These are phyloP conservation scores for Sarcophaga peregrina DNA, from an alignment of 1,140 invertebrate species.

Conservation along the genomic window DNA sequence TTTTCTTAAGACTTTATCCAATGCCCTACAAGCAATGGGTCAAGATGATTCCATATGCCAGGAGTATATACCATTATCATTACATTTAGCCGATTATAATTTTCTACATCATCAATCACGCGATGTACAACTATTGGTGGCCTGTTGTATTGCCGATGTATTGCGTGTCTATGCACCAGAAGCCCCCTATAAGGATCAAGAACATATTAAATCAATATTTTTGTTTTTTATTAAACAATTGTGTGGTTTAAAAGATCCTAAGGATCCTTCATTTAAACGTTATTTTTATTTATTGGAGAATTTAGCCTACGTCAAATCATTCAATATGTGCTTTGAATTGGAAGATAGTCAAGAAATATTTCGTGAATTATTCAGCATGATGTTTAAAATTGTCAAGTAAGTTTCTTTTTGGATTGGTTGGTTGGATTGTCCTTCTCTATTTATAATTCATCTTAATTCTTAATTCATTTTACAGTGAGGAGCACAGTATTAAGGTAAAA, in stretches of 20 bases:
- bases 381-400: constrained; percentile 97
- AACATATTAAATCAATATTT: constrained; percentile 93
- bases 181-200: constrained; percentile 95
- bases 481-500: constrained; percentile 95
- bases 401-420: too few relatives aligned
- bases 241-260: constrained; percentile 92
- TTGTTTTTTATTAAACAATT: constrained; percentile 96
- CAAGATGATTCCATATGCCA: constrained; percentile 96
- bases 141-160: constrained; percentile 97
- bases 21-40: constrained; percentile 95
- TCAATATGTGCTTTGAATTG: constrained; percentile 98
- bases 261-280: constrained; percentile 96
- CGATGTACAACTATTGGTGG: constrained; percentile 94
- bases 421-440: constrained; percentile 57
- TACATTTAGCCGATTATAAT: constrained; percentile 92
- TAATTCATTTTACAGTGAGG: constrained; percentile 76
- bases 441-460: constrained; percentile 1
- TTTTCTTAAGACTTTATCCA: constrained; percentile 80
- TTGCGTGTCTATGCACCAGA: constrained; percentile 98
- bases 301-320: constrained; percentile 97
- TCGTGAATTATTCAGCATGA: constrained; percentile 91
- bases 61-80: constrained; percentile 92
- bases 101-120: constrained; percentile 90
- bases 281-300: constrained; percentile 97
- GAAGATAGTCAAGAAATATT: constrained; percentile 98